Evolutionary conservation across 1,140 invertebrate species (phyloP).

Genomic region (Heliconius congener): DNA sequence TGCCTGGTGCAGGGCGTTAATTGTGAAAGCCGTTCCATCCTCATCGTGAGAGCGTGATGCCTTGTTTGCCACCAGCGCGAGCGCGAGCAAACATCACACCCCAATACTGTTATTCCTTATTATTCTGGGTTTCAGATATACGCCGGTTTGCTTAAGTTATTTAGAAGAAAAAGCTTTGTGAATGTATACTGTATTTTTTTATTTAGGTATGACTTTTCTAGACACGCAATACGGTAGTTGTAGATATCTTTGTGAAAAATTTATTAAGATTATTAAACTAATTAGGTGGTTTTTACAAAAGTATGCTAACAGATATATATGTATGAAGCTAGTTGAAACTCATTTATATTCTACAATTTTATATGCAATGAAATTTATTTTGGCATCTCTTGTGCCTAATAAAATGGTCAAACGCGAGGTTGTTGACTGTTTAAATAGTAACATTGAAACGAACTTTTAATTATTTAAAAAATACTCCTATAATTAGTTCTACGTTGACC

Average conservation of each 20-base stretch:
- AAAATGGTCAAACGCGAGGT: background rate
- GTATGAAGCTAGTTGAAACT: background rate
- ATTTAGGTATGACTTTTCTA: background rate
- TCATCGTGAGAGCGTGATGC: constrained; percentile 21
- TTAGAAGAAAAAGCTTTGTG: background rate
- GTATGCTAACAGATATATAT: background rate
- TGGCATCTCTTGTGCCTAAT: background rate
- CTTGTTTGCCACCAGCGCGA: constrained; percentile 27
- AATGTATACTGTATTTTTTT: background rate
- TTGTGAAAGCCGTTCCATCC: constrained; percentile 48
- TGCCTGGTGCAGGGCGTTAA: constrained; percentile 45
- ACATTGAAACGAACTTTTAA: background rate
- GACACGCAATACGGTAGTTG: background rate
- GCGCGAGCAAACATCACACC: constrained; percentile 27
- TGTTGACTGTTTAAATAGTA: background rate
- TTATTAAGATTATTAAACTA: background rate
- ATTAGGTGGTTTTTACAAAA: background rate
- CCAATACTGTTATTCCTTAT: constrained; percentile 25
- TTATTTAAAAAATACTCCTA: background rate
- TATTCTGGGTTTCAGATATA: background rate
- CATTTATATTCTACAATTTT: no score
- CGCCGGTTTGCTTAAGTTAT: background rate
- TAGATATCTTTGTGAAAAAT: background rate
- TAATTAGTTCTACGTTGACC: constrained; percentile 23
- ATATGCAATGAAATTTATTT: background rate